Evolutionary conservation across 2,113 vertebrate species (phyloP).

Genomic region (Otis tarda): DNA sequence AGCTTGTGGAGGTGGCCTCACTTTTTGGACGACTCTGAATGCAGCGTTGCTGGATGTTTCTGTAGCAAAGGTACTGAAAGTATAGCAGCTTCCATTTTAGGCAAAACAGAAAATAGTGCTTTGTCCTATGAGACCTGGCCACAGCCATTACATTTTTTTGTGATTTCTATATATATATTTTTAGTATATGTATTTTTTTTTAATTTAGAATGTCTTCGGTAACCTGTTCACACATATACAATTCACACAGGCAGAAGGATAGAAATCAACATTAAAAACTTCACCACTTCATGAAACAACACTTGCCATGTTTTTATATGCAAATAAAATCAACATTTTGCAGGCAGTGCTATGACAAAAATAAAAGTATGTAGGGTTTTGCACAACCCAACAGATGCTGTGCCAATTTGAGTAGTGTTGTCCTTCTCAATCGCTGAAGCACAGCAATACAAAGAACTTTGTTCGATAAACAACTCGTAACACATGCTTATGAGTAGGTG

Average conservation of each 20-base stretch:
- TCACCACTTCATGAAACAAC: background rate
- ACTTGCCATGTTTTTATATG: background rate
- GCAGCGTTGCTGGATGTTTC: background rate
- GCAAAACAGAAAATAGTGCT: background rate
- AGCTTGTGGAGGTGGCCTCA: background rate
- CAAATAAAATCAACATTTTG: constrained; percentile 5
- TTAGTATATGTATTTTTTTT: background rate
- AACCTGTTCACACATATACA: background rate
- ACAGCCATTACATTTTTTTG: background rate
- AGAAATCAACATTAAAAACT: background rate
- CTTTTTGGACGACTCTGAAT: background rate
- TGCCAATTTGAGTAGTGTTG: background rate
- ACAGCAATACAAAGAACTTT: background rate
- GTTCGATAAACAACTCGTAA: background rate
- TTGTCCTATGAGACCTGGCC: background rate
- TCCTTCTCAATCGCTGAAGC: constrained; percentile 7
- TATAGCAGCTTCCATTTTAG: background rate
- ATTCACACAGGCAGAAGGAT: background rate
- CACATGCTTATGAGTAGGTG: background rate
- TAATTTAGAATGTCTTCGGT: background rate
- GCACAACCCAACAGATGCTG: constrained; percentile 13
- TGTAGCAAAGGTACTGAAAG: background rate
- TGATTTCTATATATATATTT: background rate
- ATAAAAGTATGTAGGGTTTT: constrained; percentile 36
- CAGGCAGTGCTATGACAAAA: constrained; percentile 23